Conservation (phyloP, 1,140 invertebrate species). For the Drosophila ohnishii region DNA sequence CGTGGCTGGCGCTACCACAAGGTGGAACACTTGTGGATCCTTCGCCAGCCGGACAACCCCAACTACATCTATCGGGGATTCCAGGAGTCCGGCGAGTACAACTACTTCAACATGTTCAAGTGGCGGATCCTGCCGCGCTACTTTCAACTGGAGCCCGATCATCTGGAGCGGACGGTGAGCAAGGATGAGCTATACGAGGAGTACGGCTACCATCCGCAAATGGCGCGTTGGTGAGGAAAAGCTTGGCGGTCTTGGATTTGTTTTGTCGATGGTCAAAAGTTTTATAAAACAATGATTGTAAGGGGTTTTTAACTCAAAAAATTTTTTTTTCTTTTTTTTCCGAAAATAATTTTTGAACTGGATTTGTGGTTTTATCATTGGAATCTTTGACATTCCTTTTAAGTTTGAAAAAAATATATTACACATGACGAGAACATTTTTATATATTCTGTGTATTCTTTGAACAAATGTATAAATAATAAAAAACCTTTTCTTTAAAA, state of each 20-base stretch:
- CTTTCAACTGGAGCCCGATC: slow-evolving; percentile 50
- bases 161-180: slow-evolving; percentile 56
- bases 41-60: slow-evolving; percentile 58
- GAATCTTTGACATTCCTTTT: not conserved
- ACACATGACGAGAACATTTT: no score
- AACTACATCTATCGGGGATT: slow-evolving; percentile 35
- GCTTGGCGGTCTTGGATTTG: not conserved
- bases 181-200: slow-evolving; percentile 48
- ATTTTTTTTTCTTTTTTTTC: not conserved
- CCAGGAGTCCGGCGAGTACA: slow-evolving; percentile 63
- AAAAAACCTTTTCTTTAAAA: no score
- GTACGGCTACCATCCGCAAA: slow-evolving; percentile 62
- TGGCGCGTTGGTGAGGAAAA: slow-evolving; percentile 17
- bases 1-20: slow-evolving; percentile 66
- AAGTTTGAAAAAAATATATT: not conserved
- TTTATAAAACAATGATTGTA: slow-evolving; percentile 12
- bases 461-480: no score
- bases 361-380: not conserved
- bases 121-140: slow-evolving; percentile 51
- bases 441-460: no score
- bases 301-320: not conserved
- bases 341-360: no score
- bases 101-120: slow-evolving; percentile 65
- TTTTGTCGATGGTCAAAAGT: not conserved
- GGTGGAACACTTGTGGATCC: slow-evolving; percentile 50